These are phyloP conservation scores for Metopia argyrocephala DNA, from an alignment of 2,888 invertebrate genomes.

Conservation along the genomic window DNA sequence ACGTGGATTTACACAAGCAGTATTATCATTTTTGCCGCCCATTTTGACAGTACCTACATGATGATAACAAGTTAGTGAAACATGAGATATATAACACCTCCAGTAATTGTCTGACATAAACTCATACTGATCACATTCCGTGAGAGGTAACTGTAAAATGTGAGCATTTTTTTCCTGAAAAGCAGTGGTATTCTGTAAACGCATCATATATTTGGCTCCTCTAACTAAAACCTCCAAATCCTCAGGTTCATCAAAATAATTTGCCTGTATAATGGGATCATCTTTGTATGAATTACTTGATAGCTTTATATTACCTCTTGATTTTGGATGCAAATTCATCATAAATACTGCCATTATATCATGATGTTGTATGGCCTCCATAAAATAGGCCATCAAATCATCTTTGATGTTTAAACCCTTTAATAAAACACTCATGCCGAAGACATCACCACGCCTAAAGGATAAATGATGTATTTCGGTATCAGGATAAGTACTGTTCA, in stretches of 20 bases:
- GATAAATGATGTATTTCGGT: slow-evolving; percentile 79
- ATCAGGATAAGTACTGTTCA: slow-evolving; percentile 79
- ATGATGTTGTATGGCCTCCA: slow-evolving; percentile 51
- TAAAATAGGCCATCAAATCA: slow-evolving; percentile 49
- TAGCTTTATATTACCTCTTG: slow-evolving; percentile 80
- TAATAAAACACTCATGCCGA: slow-evolving; percentile 49
- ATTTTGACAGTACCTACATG: slow-evolving; percentile 86
- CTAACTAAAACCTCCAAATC: slow-evolving; percentile 81
- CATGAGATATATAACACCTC: slow-evolving; percentile 84
- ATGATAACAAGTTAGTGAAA: slow-evolving; percentile 84
- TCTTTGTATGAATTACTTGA: slow-evolving; percentile 80
- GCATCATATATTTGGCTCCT: slow-evolving; percentile 76
- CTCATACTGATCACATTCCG: slow-evolving; percentile 70
- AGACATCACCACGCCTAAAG: slow-evolving; percentile 62
- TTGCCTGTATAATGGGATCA: slow-evolving; percentile 83
- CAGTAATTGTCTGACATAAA: slow-evolving; percentile 80
- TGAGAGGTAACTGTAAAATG: slow-evolving; percentile 68
- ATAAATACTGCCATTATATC: slow-evolving; percentile 77
- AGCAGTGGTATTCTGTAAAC: slow-evolving; percentile 77
- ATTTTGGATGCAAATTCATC: slow-evolving; percentile 78
- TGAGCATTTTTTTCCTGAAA: slow-evolving; percentile 75
- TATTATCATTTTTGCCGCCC: slow-evolving; percentile 82
- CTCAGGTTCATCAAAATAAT: slow-evolving; percentile 82
- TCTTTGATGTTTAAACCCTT: slow-evolving; percentile 62
- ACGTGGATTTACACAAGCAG: slow-evolving; percentile 84